Evolutionary conservation across 2,113 vertebrate species (phyloP), one percentile per base, ranked within the genome.

Genomic region (Spea bombifrons): DNA sequence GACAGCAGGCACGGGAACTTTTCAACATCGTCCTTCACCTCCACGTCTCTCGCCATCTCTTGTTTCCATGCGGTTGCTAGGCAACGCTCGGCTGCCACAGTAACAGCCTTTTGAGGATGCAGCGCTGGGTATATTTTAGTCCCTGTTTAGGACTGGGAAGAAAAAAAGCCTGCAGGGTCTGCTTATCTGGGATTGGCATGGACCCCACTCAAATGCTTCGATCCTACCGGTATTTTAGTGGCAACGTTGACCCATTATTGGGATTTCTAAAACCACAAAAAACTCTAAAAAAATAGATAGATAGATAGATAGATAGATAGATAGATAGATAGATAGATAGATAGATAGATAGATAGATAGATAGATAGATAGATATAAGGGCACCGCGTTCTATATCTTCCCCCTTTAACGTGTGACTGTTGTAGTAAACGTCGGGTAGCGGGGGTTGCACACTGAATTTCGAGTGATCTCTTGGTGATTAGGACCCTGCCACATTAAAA

Each of bases 21-120:
- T 66, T 16, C n/a, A 50, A 7, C 52, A 50, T 13, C 57, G 53
- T 74, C 78, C 65, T 76, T 74, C 57, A 63, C 16, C 70, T 47
- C 9, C 2, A 72, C 30, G 5, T 55, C 17, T 44, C 3, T 10
- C 43, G 16, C 50, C 5, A 45, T 52, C 9, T 48, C 17, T 6
- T 17, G 13, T 59, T 57, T 53, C 61, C 8, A 12, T 75, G 17
- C 2, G 43, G 73, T 76, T 73, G 74, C 69, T 68, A 76, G 55
- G 73, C 66, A 63, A 73, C 47, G 3, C 50, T 48, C 46, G 67
- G 46, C 72, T 48, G 47, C 68, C 43, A 61, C 45, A 16, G 67
- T 76, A 67, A n/a, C 68, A 8, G 80, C 61, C 0, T 17, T 76
- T 17, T n/a, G 50, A 43, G 49, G 70, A 65, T 48, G n/a, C 8